Conservation (phyloP, 2,113 vertebrate species). For the Guaruba guarouba region DNA sequence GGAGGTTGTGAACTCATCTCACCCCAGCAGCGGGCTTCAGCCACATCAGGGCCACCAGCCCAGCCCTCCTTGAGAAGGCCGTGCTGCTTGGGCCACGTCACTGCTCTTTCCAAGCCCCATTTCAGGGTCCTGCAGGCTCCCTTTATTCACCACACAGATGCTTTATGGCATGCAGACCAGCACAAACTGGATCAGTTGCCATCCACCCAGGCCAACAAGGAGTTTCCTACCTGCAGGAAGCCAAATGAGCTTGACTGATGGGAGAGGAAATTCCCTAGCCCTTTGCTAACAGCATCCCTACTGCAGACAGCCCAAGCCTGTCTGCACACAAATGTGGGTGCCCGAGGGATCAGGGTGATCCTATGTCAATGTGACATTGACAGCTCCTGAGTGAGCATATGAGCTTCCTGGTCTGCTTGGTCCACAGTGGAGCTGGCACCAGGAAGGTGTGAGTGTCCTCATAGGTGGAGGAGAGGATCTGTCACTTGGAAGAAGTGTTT, state of each 20-base stretch:
- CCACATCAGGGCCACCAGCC: background rate
- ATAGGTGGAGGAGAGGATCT: background rate
- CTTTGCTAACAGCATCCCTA: background rate
- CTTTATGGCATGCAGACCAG: background rate
- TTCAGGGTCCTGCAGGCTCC: background rate
- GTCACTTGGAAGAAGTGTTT: background rate
- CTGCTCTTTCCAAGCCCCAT: background rate
- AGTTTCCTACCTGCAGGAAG: background rate
- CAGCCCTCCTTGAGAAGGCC: background rate
- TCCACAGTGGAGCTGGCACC: background rate
- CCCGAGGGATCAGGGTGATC: fast-evolving
- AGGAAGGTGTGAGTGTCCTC: background rate
- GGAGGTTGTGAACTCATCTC: background rate
- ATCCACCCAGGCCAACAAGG: background rate
- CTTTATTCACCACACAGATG: background rate
- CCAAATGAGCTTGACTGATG: background rate
- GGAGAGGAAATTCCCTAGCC: background rate
- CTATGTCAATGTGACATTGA: fast-evolving
- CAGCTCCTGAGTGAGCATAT: background rate
- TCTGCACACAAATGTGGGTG: background rate
- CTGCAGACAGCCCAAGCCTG: background rate
- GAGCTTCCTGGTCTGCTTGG: background rate
- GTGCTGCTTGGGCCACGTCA: fast-evolving
- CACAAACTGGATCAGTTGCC: background rate
- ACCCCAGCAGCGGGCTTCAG: background rate